Conservation (phyloP, 2,797 vertebrate species). For the Poeciliopsis infans region DNA sequence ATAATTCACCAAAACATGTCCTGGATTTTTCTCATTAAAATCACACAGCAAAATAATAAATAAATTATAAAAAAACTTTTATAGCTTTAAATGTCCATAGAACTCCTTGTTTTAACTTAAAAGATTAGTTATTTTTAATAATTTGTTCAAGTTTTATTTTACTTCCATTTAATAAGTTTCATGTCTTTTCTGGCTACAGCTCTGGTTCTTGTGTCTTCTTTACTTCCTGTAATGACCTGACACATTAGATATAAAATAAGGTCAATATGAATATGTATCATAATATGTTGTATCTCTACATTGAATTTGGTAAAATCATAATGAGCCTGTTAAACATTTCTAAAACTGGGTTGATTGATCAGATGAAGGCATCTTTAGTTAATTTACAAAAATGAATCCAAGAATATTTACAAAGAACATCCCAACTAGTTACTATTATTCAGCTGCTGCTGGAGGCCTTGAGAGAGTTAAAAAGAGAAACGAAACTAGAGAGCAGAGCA, state of each 20-base stretch:
- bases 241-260: not conserved
- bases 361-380: not conserved
- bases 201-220: not conserved
- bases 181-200: not conserved
- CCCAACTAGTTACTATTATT: not conserved
- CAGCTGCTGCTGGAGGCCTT: slow-evolving; percentile 6
- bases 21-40: not conserved
- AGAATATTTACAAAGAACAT: not conserved
- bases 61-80: not conserved
- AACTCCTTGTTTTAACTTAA: not conserved
- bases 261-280: not conserved
- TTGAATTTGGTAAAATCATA: not conserved
- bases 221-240: not conserved
- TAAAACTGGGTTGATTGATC: not conserved
- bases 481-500: not conserved
- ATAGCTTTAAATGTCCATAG: not conserved
- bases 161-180: not conserved
- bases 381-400: not conserved
- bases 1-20: slow-evolving; percentile 45
- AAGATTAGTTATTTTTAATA: not conserved
- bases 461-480: slow-evolving; percentile 10
- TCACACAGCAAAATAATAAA: slow-evolving; percentile 29
- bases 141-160: not conserved
- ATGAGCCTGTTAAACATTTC: not conserved
- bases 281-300: no score